Evolutionary conservation across 1,140 invertebrate genomes (phyloP).

Genomic region (Eumeta japonica): DNA sequence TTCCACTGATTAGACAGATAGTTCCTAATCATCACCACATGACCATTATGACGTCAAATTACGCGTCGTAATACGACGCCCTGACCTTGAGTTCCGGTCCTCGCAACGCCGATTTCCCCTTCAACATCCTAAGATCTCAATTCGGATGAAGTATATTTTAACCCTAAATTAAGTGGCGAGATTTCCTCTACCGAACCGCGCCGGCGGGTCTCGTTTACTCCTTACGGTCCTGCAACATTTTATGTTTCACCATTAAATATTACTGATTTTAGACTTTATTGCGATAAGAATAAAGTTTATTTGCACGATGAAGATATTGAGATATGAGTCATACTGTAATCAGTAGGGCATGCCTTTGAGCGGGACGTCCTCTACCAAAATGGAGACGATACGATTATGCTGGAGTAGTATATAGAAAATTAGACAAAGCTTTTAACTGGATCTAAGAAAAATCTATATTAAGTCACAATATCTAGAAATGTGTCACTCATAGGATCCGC

Average conservation of each 20-base stretch:
- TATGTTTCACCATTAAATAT: background rate
- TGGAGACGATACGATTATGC: slow-evolving; percentile 46
- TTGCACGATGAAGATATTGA: too few species aligned
- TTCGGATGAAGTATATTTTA: slow-evolving; percentile 34
- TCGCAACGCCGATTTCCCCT: too few species aligned
- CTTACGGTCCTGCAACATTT: background rate
- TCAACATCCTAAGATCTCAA: too few species aligned
- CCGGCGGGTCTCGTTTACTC: slow-evolving; percentile 31
- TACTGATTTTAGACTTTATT: slow-evolving; percentile 10
- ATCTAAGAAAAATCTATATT: too few species aligned
- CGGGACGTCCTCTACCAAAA: slow-evolving; percentile 44
- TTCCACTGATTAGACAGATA: too few species aligned
- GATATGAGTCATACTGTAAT: slow-evolving; percentile 4
- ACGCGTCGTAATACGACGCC: too few species aligned
- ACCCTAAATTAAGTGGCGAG: slow-evolving; percentile 38
- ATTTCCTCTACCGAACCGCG: slow-evolving; percentile 28
- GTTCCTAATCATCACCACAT: too few species aligned
- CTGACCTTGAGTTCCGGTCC: too few species aligned
- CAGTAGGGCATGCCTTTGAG: slow-evolving; percentile 41
- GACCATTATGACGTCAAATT: too few species aligned
- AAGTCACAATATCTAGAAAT: too few species aligned
- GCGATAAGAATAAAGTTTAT: slow-evolving; percentile 3
- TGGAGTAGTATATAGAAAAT: slow-evolving; percentile 25
- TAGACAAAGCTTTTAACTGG: too few species aligned
- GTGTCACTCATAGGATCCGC: too few species aligned